These are phyloP conservation scores for Empidonax alnorum DNA, from an alignment of 2,113 vertebrate species.

Conservation along the genomic window DNA sequence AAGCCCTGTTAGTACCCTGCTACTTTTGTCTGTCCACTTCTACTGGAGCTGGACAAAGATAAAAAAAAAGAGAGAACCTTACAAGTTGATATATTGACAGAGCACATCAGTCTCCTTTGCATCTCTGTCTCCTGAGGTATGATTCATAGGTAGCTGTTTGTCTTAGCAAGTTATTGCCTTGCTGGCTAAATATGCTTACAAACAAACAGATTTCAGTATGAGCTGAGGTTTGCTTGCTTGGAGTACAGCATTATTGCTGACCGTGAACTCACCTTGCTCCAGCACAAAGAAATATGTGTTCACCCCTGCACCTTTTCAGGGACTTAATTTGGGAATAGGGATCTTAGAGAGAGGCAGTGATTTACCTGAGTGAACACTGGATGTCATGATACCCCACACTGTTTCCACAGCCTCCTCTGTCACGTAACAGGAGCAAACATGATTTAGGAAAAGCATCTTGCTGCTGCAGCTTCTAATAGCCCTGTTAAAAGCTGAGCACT, in stretches of 20 bases:
- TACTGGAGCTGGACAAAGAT: background rate
- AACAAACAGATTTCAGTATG: background rate
- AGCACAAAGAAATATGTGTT: background rate
- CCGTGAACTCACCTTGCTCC: background rate
- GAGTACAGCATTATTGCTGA: accelerated
- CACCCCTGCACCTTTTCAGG: background rate
- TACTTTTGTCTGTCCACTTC: background rate
- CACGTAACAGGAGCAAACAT: background rate
- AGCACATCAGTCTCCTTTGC: background rate
- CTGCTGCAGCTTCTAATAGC: background rate
- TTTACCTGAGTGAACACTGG: background rate
- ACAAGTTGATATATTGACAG: accelerated
- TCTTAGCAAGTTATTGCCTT: background rate
- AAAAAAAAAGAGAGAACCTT: background rate
- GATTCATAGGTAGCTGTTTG: background rate
- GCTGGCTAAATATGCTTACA: background rate
- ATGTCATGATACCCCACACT: background rate
- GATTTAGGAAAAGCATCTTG: background rate
- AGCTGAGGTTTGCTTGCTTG: background rate
- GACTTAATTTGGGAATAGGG: background rate
- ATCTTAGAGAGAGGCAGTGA: background rate
- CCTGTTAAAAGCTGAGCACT: background rate
- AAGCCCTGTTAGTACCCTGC: background rate
- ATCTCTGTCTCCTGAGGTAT: background rate
- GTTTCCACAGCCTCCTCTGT: background rate